A percentile compares a stretch with the other conserved stretches of the same genome.
phyloP scores from a whole-genome alignment of 2,888 invertebrate genomes.

The Polyploca ridens region DNA sequence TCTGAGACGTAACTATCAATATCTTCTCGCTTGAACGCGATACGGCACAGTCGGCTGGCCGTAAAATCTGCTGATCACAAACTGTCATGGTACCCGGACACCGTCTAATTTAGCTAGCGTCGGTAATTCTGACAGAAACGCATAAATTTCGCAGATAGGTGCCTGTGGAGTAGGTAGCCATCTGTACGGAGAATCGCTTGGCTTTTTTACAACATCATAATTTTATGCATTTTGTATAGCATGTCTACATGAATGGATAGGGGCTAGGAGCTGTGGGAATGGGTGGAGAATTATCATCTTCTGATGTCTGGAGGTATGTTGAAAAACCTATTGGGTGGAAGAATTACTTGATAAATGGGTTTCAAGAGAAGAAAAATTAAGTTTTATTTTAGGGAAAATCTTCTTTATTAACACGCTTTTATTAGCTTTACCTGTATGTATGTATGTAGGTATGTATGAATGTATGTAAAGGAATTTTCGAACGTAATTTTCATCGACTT shows the following conservation, averaged over 20 bases:
- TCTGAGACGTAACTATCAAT: no score
- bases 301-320: not conserved
- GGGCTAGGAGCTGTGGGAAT: not conserved
- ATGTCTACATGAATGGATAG: not conserved
- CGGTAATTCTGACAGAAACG: conserved; percentile 7
- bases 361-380: not conserved
- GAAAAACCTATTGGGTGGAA: no score
- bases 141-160: conserved; percentile 7
- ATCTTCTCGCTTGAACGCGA: not conserved
- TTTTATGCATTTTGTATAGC: not conserved
- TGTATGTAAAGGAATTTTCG: no score
- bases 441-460: no score
- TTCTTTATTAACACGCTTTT: no score
- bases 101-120: conserved; percentile 15
- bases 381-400: conserved; percentile 9
- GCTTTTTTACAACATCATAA: not conserved
- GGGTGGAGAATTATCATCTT: not conserved
- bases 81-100: conserved; percentile 1
- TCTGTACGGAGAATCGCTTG: not conserved
- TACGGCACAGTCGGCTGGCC: not conserved
- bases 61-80: not conserved
- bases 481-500: no score
- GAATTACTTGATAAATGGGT: not conserved
- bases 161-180: not conserved
- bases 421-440: no score